phyloP scores from a whole-genome alignment of 2,888 invertebrate species.

The Calliscelio sp. region DNA sequence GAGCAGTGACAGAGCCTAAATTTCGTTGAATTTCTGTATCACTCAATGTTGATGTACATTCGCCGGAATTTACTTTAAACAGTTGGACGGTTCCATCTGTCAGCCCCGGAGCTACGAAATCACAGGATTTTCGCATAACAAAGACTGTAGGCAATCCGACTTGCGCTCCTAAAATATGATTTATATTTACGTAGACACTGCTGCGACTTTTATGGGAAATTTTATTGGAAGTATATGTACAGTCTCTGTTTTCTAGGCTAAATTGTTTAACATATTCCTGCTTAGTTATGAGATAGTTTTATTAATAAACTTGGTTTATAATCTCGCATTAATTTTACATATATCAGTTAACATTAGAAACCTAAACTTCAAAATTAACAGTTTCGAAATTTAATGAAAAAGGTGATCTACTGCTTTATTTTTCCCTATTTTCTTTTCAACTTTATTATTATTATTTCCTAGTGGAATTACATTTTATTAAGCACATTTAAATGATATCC shows the following conservation, averaged over 20 bases:
- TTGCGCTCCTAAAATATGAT: constrained; percentile 86
- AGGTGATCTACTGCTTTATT: too few relatives aligned
- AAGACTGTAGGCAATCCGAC: constrained; percentile 87
- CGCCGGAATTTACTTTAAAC: constrained; percentile 87
- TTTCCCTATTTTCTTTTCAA: too few relatives aligned
- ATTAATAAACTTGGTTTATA: too few relatives aligned
- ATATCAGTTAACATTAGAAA: too few relatives aligned
- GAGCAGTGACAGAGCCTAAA: constrained; percentile 87
- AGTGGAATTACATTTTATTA: constrained; percentile 13
- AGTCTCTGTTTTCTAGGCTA: background rate
- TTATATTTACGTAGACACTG: constrained; percentile 31
- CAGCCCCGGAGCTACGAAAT: constrained; percentile 88
- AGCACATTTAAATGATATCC: constrained; percentile 24
- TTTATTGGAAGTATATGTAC: constrained; percentile 22
- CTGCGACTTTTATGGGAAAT: constrained; percentile 13
- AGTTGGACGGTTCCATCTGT: constrained; percentile 88
- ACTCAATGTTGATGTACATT: constrained; percentile 86
- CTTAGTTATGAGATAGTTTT: too few relatives aligned
- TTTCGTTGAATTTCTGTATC: constrained; percentile 87
- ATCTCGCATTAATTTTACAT: too few relatives aligned
- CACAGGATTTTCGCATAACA: constrained; percentile 89
- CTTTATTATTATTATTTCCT: too few relatives aligned
- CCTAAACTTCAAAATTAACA: too few relatives aligned
- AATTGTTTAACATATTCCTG: background rate
- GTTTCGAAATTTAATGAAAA: too few relatives aligned